These are phyloP conservation scores for Glaucopsyche alexis DNA, from an alignment of 2,888 invertebrate species.

Conservation along the genomic window DNA sequence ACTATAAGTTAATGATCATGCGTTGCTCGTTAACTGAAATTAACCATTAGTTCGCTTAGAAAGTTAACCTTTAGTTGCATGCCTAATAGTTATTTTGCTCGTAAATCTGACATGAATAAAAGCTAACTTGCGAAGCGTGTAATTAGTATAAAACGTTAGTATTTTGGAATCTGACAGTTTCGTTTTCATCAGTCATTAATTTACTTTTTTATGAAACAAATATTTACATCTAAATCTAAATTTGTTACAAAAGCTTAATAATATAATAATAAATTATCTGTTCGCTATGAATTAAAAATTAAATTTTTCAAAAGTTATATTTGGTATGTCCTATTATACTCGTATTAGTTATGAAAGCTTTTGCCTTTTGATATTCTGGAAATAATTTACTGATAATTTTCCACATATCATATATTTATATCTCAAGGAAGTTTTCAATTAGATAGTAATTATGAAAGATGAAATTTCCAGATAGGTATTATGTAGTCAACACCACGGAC, in stretches of 20 bases:
- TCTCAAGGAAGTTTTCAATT: slow-evolving; percentile 8
- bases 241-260: no score
- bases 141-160: background rate
- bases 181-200: background rate
- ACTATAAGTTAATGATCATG: slow-evolving; percentile 15
- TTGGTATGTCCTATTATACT: no score
- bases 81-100: slow-evolving; percentile 37
- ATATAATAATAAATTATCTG: no score
- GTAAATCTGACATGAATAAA: slow-evolving; percentile 30
- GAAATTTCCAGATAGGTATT: slow-evolving; percentile 11
- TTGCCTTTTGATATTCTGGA: background rate
- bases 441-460: slow-evolving; percentile 14
- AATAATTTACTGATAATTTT: background rate
- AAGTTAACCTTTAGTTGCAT: slow-evolving; percentile 44
- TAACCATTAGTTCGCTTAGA: slow-evolving; percentile 44
- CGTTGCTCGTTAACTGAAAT: slow-evolving; percentile 34
- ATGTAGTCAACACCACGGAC: background rate
- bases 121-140: slow-evolving; percentile 15
- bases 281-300: no score
- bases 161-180: background rate
- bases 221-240: no score
- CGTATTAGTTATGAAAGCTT: no score
- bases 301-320: no score
- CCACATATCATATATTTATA: background rate
- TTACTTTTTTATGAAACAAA: background rate